Evolutionary conservation across 2,113 vertebrate species (phyloP).

Genomic region (Spilogale gracilis): DNA sequence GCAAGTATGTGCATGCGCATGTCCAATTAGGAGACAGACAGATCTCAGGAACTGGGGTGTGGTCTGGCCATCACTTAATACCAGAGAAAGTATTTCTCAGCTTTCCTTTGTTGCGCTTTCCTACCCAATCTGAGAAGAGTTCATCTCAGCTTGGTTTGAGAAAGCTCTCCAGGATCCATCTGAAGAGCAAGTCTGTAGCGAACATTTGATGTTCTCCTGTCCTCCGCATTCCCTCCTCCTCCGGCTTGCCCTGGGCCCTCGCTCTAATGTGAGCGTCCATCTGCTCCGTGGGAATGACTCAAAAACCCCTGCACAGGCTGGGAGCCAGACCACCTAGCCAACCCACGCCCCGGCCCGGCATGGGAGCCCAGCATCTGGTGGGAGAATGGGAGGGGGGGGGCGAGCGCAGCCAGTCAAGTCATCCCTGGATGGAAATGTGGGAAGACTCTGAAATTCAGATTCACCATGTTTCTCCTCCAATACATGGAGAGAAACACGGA

Average conservation of each 20-base stretch:
- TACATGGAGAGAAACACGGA: background rate
- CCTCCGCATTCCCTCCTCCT: background rate
- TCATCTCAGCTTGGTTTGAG: background rate
- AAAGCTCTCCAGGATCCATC: background rate
- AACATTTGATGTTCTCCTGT: background rate
- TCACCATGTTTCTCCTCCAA: background rate
- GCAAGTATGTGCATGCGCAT: accelerated
- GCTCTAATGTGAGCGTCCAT: background rate
- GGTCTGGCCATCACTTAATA: background rate
- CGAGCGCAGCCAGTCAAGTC: background rate
- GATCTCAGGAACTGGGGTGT: background rate
- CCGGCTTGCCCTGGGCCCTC: background rate
- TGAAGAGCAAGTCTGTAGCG: background rate
- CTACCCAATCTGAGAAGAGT: background rate
- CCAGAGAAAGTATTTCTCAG: background rate
- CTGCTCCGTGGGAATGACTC: background rate
- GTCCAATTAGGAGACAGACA: background rate
- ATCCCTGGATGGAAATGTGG: background rate
- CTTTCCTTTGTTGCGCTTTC: background rate
- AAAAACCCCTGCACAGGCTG: background rate
- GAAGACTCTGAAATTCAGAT: background rate
- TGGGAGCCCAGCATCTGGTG: background rate
- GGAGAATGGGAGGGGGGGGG: background rate
- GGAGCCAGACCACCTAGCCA: background rate
- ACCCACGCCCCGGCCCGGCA: background rate